phyloP scores from a whole-genome alignment of 2,888 invertebrate species.

The Thereva unica region DNA sequence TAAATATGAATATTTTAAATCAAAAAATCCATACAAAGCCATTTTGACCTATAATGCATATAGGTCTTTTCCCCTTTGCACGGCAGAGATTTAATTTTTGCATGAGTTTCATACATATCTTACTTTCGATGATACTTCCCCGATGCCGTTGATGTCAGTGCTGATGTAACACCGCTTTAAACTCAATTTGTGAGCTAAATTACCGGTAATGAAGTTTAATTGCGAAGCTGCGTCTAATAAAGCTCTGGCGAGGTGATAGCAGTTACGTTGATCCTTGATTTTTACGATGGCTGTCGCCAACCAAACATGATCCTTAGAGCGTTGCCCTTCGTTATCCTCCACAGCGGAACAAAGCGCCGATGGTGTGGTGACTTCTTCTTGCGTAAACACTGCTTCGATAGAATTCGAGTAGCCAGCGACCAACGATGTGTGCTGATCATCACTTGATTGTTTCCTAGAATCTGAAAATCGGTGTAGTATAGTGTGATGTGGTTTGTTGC shows the following conservation, averaged over 20 bases:
- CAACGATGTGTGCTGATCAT: fast-evolving
- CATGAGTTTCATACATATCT: background rate
- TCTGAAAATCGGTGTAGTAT: constrained; percentile 10
- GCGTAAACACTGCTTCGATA: too few species aligned
- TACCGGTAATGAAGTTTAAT: constrained; percentile 30
- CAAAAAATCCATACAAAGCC: too few species aligned
- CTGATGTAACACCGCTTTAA: constrained; percentile 5
- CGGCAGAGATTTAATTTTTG: background rate
- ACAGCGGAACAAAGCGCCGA: background rate
- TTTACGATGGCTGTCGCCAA: too few species aligned
- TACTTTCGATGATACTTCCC: background rate
- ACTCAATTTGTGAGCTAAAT: constrained; percentile 27
- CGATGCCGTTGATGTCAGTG: constrained; percentile 12
- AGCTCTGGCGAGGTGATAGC: constrained; percentile 12
- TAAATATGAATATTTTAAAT: too few species aligned
- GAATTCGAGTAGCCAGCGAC: too few species aligned
- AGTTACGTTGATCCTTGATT: too few species aligned
- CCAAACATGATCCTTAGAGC: too few species aligned
- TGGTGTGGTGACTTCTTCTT: too few species aligned
- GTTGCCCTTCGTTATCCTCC: too few species aligned
- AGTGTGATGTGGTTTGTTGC: constrained; percentile 22
- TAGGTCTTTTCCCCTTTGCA: too few species aligned
- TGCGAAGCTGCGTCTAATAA: constrained; percentile 31
- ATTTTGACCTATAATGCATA: too few species aligned
- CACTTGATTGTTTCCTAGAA: fast-evolving